Conservation (phyloP, 2,888 invertebrate species). For the Sinohyriopsis cumingii region DNA sequence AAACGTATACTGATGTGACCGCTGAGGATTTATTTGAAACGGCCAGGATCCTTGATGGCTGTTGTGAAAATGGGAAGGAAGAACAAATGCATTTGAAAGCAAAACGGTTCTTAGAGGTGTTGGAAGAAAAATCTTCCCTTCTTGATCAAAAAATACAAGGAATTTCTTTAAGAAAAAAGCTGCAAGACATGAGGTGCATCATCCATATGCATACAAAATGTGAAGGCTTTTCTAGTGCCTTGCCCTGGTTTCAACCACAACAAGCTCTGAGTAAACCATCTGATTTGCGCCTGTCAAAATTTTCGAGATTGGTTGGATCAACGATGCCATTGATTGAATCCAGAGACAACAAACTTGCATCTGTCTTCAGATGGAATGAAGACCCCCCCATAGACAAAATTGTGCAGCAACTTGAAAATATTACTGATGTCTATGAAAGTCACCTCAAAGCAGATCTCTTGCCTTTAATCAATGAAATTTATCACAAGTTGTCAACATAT, state of each 20-base stretch:
- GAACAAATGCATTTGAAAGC: constrained; percentile 1
- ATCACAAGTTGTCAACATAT: constrained; percentile 3
- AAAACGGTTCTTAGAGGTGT: too few species aligned
- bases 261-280: constrained; percentile 8
- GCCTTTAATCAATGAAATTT: constrained; percentile 17
- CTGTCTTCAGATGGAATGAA: constrained; percentile 14
- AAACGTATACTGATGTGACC: constrained; percentile 3
- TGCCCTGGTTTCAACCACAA: constrained; percentile 8
- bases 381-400: constrained; percentile 17
- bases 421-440: constrained; percentile 14
- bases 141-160: too few species aligned
- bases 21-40: constrained; percentile 11
- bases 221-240: not conserved
- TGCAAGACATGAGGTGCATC: too few species aligned
- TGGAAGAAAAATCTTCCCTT: too few species aligned
- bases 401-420: constrained; percentile 19
- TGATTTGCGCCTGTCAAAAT: constrained; percentile 6
- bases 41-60: constrained; percentile 9
- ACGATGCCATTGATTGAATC: constrained; percentile 17
- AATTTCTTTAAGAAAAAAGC: too few species aligned
- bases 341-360: constrained; percentile 3
- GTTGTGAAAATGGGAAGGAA: not conserved
- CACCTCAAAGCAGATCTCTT: constrained; percentile 17
- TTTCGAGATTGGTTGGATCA: constrained; percentile 16
- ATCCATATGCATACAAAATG: too few species aligned